phyloP scores from a whole-genome alignment of 2,113 vertebrate species.

The Apteryx mantelli region DNA sequence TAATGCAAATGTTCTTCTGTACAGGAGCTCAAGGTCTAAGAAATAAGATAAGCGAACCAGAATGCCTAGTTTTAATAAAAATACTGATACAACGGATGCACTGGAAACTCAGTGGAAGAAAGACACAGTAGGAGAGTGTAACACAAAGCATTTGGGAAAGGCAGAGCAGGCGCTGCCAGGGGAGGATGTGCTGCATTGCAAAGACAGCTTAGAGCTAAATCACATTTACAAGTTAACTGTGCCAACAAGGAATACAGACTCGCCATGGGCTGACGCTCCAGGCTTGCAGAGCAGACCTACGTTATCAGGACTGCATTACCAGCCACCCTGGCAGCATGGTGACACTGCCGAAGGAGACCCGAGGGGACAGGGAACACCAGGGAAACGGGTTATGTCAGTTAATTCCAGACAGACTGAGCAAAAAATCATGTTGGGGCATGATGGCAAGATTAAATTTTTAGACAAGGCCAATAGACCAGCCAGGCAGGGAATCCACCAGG shows the following conservation, averaged over 20 bases:
- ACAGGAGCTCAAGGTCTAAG: background rate
- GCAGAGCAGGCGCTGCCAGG: background rate
- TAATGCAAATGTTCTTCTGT: background rate
- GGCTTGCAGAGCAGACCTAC: background rate
- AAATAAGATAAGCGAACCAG: background rate
- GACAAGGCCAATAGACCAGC: background rate
- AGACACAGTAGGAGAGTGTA: accelerated
- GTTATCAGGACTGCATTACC: accelerated
- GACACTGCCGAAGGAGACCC: background rate
- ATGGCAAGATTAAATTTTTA: background rate
- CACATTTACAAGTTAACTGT: background rate
- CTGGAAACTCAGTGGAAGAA: background rate
- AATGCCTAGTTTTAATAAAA: background rate
- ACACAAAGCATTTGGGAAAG: accelerated
- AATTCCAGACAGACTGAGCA: background rate
- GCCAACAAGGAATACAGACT: background rate
- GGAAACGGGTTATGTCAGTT: accelerated
- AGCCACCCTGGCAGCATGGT: background rate
- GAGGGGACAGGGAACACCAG: no score
- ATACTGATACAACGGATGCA: no score
- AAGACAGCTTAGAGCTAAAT: background rate
- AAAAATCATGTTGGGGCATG: accelerated
- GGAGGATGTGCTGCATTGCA: accelerated
- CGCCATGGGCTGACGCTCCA: background rate
- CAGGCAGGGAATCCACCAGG: background rate